These are phyloP conservation scores for Glaucidium brasilianum DNA, from an alignment of 2,113 vertebrate genomes.

Conservation along the genomic window DNA sequence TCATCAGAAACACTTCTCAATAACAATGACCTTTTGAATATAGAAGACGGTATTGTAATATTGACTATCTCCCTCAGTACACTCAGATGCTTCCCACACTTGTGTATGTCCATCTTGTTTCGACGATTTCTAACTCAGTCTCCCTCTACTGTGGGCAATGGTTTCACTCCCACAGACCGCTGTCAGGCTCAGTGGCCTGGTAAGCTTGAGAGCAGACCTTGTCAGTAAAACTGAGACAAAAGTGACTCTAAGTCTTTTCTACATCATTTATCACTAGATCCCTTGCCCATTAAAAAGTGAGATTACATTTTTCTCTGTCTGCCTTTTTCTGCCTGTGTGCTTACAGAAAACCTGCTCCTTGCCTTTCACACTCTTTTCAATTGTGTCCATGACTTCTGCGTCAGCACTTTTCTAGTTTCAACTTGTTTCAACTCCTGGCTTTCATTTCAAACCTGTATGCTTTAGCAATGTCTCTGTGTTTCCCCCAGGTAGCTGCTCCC, in stretches of 20 bases:
- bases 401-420: not conserved
- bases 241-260: not conserved
- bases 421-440: not conserved
- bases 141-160: not conserved
- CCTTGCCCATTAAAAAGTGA: not conserved
- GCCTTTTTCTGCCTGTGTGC: not conserved
- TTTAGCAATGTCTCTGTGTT: not conserved
- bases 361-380: not conserved
- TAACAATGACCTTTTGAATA: not conserved
- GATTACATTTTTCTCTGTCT: not conserved
- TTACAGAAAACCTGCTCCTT: not conserved
- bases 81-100: not conserved
- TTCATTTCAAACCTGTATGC: not conserved
- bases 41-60: not conserved
- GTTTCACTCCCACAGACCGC: not conserved
- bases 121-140: not conserved
- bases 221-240: not conserved
- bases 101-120: not conserved
- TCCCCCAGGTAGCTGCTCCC: not conserved
- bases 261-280: not conserved
- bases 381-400: no score
- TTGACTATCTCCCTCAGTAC: not conserved
- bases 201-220: not conserved
- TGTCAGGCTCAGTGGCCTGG: not conserved
- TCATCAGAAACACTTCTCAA: not conserved